phyloP scores from a whole-genome alignment of 2,113 vertebrate genomes.

The Neodon shergylaensis region DNA sequence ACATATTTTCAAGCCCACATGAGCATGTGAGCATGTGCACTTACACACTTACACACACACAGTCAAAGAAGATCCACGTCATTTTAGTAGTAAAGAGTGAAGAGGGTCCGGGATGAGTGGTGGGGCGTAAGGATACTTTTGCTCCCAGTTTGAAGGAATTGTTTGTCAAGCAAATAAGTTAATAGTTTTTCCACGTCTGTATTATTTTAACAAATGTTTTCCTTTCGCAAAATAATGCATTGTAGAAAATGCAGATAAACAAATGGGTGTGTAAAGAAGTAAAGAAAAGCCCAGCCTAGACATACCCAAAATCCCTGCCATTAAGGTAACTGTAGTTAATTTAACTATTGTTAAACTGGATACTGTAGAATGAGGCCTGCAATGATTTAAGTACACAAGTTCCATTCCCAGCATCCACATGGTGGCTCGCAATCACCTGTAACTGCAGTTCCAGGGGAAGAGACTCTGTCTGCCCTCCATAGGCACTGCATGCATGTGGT shows the following conservation, averaged over 20 bases:
- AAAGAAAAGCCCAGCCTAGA: too few relatives aligned
- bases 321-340: too few relatives aligned
- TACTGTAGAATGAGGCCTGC: not conserved
- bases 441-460: not conserved
- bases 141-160: too few relatives aligned
- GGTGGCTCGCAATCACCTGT: not conserved
- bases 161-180: too few relatives aligned
- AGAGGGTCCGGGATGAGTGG: not conserved
- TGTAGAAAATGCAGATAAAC: too few relatives aligned
- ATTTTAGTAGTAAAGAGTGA: not conserved
- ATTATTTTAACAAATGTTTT: too few relatives aligned
- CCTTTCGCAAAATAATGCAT: too few relatives aligned
- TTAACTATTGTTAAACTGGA: not conserved
- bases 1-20: not conserved
- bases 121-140: not conserved
- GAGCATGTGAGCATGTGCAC: fast-evolving
- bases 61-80: not conserved
- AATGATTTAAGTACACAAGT: not conserved
- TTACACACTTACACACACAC: too few relatives aligned
- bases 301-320: too few relatives aligned
- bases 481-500: not conserved
- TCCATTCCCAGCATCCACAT: not conserved
- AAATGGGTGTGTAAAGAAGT: too few relatives aligned
- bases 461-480: not conserved
- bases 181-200: too few relatives aligned